Conservation (phyloP, 1,140 invertebrate species). For the Orchestia grillus region DNA sequence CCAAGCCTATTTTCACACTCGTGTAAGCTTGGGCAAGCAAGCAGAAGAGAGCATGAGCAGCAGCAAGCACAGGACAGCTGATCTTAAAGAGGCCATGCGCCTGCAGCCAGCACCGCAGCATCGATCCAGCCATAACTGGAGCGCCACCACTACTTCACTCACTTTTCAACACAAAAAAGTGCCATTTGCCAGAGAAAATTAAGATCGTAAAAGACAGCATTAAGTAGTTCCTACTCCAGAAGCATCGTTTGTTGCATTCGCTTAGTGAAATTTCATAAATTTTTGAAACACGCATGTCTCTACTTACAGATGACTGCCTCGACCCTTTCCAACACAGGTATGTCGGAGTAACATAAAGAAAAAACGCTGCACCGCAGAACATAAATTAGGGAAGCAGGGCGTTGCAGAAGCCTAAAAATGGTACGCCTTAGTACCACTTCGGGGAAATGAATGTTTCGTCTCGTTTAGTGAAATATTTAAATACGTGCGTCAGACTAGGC, state of each 20-base stretch:
- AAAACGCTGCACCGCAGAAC: too few species aligned
- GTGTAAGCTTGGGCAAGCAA: background rate
- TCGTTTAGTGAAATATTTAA: too few species aligned
- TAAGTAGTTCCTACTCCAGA: background rate
- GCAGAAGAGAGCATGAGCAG: background rate
- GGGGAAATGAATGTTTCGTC: too few species aligned
- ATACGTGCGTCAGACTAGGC: too few species aligned
- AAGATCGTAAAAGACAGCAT: background rate
- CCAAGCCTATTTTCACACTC: background rate
- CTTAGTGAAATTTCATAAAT: too few species aligned
- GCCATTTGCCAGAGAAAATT: background rate
- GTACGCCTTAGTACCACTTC: too few species aligned
- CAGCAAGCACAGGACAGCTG: constrained; percentile 7
- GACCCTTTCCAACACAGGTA: too few species aligned
- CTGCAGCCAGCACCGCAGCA: constrained; percentile 17
- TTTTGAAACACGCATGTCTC: too few species aligned
- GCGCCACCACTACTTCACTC: background rate
- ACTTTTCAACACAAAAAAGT: background rate
- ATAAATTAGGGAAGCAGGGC: too few species aligned
- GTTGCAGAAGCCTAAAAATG: too few species aligned
- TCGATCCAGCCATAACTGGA: background rate
- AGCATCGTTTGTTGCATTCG: background rate
- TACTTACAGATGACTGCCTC: too few species aligned
- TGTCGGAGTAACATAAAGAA: too few species aligned
- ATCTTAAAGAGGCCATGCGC: constrained; percentile 41